Evolutionary conservation across 2,888 invertebrate genomes (phyloP).

Genomic region (Macroteleia sp.): DNA sequence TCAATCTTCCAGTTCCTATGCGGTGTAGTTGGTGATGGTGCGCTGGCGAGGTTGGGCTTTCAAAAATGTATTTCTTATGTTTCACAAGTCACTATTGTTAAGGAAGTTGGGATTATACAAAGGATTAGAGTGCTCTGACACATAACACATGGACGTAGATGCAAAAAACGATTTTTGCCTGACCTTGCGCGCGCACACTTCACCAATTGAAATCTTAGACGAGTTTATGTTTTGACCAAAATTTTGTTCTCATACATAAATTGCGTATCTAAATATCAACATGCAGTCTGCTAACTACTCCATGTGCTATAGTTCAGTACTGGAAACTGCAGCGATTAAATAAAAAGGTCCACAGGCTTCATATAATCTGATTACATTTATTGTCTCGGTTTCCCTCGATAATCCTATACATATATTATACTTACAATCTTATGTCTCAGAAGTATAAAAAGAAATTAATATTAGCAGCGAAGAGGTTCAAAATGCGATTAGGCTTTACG

Average conservation of each 20-base stretch:
- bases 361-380: conserved; percentile 84
- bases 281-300: conserved; percentile 74
- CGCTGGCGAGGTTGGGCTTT: conserved; percentile 74
- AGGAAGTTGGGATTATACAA: too few species aligned
- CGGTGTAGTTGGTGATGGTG: conserved; percentile 76
- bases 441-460: conserved; percentile 31
- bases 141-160: conserved; percentile 82
- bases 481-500: conserved; percentile 11
- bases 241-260: too few species aligned
- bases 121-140: conserved; percentile 82
- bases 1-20: too few species aligned
- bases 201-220: conserved; percentile 62
- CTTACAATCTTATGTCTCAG: conserved; percentile 34
- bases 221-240: background rate
- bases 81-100: too few species aligned
- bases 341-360: conserved; percentile 82
- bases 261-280: background rate
- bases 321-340: conserved; percentile 83
- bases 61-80: conserved; percentile 15
- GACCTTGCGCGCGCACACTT: conserved; percentile 79
- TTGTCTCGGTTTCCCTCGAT: conserved; percentile 83
- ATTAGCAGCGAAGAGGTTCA: too few species aligned
- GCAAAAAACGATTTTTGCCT: conserved; percentile 59
- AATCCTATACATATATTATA: conserved; percentile 50
- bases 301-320: conserved; percentile 84